Evolutionary conservation across 1,140 invertebrate genomes (phyloP), one percentile per base, ranked within the genome.

Genomic region (Micrasema minimum): DNA sequence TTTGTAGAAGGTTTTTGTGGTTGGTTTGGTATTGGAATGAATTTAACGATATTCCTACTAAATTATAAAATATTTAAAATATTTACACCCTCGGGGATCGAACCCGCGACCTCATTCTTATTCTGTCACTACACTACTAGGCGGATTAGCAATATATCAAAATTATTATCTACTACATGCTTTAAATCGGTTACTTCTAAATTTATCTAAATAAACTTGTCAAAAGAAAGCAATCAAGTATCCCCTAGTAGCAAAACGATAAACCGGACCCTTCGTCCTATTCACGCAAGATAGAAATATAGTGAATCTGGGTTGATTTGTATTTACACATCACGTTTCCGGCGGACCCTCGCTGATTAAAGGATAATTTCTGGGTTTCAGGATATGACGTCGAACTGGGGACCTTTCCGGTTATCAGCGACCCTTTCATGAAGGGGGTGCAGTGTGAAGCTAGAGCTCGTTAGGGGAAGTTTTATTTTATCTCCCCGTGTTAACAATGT

Each of bases 361-460:
- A 67, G 65, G 65, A 67, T 67, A 67, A 67, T 67, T 67, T 67
- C 50, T 43, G 65, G 65, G 53, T 67, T 67, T 67, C 50, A 67
- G 65, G 65, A 67, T 55, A 67, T 67, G 65, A 55, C 65, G 48
- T 55, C 50, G 50, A 26, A 46, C 23, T 38, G 57, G 46, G 18
- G 55, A 18, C 59, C 59, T 22, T 64, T 64, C 59, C 59, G 59
- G 41, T 59, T 59, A 59, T 59, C 37, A 59, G 55, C 55, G 55
- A 59, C 55, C 55, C 51, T 35, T 59, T 59, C 38, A 31, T 16
- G 10, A 41, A 41, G 10, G 51, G 55, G 55, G 38, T 59, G 55
- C 55, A 59, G 55, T 41, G 20, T 14, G 48, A 55, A 12, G 51
- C 23, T 6, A 5, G 10, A 59, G 37, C 55, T 59, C 55, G 55